phyloP scores from a whole-genome alignment of 2,888 invertebrate genomes.

The Caenorhabditis sinica region DNA sequence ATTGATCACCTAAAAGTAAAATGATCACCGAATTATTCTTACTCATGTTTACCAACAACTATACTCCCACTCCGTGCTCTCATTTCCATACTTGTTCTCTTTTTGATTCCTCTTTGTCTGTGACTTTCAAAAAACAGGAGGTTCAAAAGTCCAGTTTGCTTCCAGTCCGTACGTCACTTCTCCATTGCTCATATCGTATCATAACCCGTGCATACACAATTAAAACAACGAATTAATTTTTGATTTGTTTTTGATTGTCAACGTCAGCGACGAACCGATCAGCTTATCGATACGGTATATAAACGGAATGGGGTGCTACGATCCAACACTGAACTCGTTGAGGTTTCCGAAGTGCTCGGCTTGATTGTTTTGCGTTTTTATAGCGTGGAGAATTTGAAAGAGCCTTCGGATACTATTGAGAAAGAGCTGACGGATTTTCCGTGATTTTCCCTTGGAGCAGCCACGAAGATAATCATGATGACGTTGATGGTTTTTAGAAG shows the following conservation, averaged over 20 bases:
- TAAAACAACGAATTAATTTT: conserved; percentile 7
- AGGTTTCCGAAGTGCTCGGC: neutral
- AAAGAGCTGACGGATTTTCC: no score
- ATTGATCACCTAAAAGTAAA: no score
- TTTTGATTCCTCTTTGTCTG: neutral
- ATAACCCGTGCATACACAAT: neutral
- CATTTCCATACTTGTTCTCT: neutral
- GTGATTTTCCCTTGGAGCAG: no score
- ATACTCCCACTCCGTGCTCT: conserved; percentile 1
- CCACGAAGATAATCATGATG: no score
- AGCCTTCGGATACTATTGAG: neutral
- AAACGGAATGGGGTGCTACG: neutral
- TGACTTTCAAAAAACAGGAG: conserved; percentile 26
- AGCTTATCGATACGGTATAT: conserved; percentile 10
- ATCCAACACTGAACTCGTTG: neutral
- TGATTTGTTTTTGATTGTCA: conserved; percentile 38
- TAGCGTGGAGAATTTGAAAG: neutral
- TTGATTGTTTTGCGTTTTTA: neutral
- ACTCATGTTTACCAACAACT: conserved; percentile 6
- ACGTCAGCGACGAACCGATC: conserved; percentile 12
- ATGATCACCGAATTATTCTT: neutral
- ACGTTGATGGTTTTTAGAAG: no score
- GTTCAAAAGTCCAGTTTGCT: conserved; percentile 4
- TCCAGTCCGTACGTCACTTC: neutral
- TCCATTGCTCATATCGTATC: neutral